A percentile compares a stretch with the other conserved stretches of the same genome.
Conservation (phyloP, 2,888 invertebrate species). For the Eristalis pertinax region DNA sequence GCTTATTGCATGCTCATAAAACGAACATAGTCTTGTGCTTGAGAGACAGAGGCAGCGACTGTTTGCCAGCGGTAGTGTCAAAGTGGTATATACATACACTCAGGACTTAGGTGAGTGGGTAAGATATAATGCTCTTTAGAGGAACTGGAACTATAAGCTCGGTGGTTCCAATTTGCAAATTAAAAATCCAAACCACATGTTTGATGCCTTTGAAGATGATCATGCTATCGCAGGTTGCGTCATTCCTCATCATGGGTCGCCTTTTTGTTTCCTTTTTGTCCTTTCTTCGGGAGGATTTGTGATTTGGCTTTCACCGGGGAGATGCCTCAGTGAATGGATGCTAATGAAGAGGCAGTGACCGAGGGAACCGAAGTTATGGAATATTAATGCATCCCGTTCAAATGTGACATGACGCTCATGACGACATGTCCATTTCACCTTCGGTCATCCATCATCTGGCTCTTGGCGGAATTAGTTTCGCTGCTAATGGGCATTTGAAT, state of each 20-base stretch:
- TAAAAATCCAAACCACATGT: conserved; percentile 59
- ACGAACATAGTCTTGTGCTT: conserved; percentile 15
- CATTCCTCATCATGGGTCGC: conserved; percentile 25
- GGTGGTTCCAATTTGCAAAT: conserved; percentile 64
- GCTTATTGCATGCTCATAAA: conserved; percentile 58
- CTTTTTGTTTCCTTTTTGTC: not conserved
- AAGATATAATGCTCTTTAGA: conserved; percentile 35
- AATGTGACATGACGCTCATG: not conserved
- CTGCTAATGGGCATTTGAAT: not conserved
- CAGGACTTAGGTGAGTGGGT: not conserved
- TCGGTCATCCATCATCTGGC: not conserved
- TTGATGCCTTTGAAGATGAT: conserved; percentile 46
- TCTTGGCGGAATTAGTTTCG: not conserved
- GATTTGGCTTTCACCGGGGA: conserved; percentile 12
- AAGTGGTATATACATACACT: not conserved
- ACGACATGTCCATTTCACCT: not conserved
- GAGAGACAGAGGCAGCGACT: not conserved
- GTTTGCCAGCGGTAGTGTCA: conserved; percentile 14
- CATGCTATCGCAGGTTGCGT: conserved; percentile 62
- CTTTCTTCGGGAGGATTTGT: conserved; percentile 1
- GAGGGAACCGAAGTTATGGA: not conserved
- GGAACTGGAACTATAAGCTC: conserved; percentile 14
- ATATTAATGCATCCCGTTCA: not conserved
- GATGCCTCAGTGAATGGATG: conserved; percentile 32
- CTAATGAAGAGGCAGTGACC: conserved; percentile 36